Percentiles rank a stretch among this genome's conserved stretches.
Evolutionary conservation across 2,797 vertebrate genomes (phyloP).

Genomic region (Poeciliopsis paucimaculata): DNA sequence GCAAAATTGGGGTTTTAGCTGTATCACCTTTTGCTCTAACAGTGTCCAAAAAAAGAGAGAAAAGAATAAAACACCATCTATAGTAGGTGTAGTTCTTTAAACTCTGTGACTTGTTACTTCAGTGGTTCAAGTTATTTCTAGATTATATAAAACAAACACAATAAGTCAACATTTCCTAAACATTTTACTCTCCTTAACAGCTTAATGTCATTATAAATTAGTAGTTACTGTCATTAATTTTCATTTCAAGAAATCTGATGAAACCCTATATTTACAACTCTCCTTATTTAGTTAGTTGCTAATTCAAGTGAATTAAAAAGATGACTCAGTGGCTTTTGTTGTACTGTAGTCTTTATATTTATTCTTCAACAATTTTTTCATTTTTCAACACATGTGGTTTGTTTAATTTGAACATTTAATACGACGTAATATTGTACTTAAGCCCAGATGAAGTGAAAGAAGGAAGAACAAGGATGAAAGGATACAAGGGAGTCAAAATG

Average conservation of each 20-base stretch:
- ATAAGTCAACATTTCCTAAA: not conserved
- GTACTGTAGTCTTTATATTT: not conserved
- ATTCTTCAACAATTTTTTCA: not conserved
- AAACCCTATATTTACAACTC: not conserved
- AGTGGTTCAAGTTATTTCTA: not conserved
- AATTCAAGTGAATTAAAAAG: not conserved
- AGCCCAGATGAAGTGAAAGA: not conserved
- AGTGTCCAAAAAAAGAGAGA: conserved; percentile 1
- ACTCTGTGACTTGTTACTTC: conserved; percentile 21
- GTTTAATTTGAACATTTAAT: not conserved
- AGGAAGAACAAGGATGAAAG: not conserved
- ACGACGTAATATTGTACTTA: not conserved
- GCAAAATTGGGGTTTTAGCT: conserved; percentile 22
- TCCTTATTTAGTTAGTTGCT: not conserved
- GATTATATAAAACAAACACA: not conserved
- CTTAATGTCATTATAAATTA: not conserved
- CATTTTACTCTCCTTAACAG: too few relatives aligned
- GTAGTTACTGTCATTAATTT: not conserved
- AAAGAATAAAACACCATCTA: conserved; percentile 1
- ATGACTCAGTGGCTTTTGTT: not conserved
- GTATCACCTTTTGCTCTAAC: conserved; percentile 34
- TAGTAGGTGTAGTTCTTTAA: conserved; percentile 18
- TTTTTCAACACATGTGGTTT: not conserved
- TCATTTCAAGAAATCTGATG: not conserved
- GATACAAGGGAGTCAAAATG: not conserved